These are phyloP conservation scores for Lerema accius DNA, from an alignment of 1,140 invertebrate genomes.

Conservation along the genomic window DNA sequence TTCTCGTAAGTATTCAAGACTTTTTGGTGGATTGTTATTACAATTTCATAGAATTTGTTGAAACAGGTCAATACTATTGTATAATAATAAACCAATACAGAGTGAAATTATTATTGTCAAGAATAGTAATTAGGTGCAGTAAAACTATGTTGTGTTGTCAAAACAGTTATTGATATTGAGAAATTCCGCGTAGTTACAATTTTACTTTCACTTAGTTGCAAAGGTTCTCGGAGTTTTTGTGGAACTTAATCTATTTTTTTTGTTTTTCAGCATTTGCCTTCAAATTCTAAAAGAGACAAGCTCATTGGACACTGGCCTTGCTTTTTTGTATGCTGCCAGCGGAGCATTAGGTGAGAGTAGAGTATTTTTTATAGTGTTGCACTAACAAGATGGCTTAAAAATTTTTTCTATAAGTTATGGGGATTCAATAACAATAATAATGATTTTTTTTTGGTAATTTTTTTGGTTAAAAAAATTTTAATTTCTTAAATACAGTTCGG, in stretches of 20 bases:
- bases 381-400: too few relatives aligned
- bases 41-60: neutral
- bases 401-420: too few relatives aligned
- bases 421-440: neutral
- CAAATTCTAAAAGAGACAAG: constrained; percentile 69
- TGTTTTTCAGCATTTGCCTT: constrained; percentile 69
- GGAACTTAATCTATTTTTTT: constrained; percentile 26
- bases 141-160: neutral
- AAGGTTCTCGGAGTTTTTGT: constrained; percentile 33
- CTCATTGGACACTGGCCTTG: constrained; percentile 72
- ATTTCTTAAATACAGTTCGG: too few relatives aligned
- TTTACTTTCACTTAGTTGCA: constrained; percentile 21
- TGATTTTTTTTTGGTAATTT: too few relatives aligned
- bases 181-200: constrained; percentile 2
- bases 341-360: constrained; percentile 72
- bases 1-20: constrained; percentile 66
- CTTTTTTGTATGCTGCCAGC: constrained; percentile 70
- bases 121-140: neutral
- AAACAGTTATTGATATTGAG: neutral
- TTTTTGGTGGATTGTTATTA: constrained; percentile 1
- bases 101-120: neutral
- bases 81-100: neutral
- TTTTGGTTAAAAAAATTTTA: too few relatives aligned
- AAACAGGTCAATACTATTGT: too few relatives aligned
- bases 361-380: too few relatives aligned